Base-by-base conservation (phyloP, 2,113 vertebrate species). In the Psittacus erithacus region DNA sequence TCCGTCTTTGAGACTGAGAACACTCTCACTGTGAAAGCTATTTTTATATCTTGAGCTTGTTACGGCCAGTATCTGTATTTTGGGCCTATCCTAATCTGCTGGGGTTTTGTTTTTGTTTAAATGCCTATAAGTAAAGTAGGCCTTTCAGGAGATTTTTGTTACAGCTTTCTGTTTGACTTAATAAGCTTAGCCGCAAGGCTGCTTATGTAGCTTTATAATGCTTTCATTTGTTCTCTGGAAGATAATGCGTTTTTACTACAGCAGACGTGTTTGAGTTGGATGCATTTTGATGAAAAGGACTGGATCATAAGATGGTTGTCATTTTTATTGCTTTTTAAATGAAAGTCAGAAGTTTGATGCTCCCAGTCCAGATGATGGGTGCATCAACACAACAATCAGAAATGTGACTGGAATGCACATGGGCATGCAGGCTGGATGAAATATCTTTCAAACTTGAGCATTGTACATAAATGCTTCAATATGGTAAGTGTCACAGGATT, bases 61-160 rank as follows among this genome's bases (percentile, higher is more conserved):
- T 95, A 38, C 73, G 47, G 80, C 49, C 31, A 41, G 38, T 84
- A 64, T 90, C 49, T 84, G n/a, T 53, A 65, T 88, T 93, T 96
- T 79, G 52, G 16, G 69, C 90, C 47, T 84, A 23, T 52, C 73
- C 41, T 86, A 82, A 35, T 92, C 83, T 95, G 52, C 69, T 75
- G 25, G 28, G 47, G 38, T 5, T 27, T 86, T 93, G 77, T 91
- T 96, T 95, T 94, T 92, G 55, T 88, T 93, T 86, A 86, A 95
- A 84, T 92, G 76, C 47, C 82, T 91, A 1, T 49, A 73, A 83
- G 43, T 83, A 47, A 83, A 94, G 50, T 31, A 83, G 35, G 29
- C 82, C 59, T 92, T 94, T 79, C 84, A 93, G 80, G 77, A 90
- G 68, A 71, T 94, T 96, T 78, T 76, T 88, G 0, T 88, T 90